Conservation (phyloP, 2,797 vertebrate species). For the Neomorphus geoffroyi region DNA sequence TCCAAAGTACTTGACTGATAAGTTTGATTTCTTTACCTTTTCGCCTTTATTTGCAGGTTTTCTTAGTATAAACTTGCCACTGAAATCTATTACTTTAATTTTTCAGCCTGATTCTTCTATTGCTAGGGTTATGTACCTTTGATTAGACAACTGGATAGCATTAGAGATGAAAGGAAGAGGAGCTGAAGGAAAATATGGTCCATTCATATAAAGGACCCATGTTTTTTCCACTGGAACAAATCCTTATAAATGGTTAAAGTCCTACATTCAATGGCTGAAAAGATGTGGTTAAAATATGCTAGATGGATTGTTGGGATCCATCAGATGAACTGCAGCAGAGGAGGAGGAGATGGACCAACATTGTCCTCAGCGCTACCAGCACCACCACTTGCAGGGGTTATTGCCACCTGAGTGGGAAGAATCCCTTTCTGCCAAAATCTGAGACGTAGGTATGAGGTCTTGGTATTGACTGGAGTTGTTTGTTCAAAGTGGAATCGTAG, state of each 20-base stretch:
- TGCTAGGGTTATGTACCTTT: neutral
- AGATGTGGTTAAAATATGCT: neutral
- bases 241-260: neutral
- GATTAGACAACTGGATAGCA: neutral
- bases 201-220: neutral
- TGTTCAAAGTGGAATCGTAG: neutral
- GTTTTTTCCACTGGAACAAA: neutral
- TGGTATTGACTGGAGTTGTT: neutral
- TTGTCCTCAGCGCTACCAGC: neutral
- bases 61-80: neutral
- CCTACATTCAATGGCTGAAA: neutral
- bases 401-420: neutral
- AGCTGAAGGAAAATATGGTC: neutral
- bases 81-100: neutral
- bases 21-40: neutral
- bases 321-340: neutral
- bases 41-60: neutral
- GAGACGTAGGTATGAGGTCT: neutral
- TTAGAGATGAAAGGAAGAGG: neutral
- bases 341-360: neutral
- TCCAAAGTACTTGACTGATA: neutral
- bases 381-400: neutral
- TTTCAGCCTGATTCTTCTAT: neutral
- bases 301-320: neutral
- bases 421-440: neutral